Percentiles rank a stretch among this genome's conserved stretches.
Conservation (phyloP, 2,113 vertebrate genomes). For the Pygoscelis adeliae region DNA sequence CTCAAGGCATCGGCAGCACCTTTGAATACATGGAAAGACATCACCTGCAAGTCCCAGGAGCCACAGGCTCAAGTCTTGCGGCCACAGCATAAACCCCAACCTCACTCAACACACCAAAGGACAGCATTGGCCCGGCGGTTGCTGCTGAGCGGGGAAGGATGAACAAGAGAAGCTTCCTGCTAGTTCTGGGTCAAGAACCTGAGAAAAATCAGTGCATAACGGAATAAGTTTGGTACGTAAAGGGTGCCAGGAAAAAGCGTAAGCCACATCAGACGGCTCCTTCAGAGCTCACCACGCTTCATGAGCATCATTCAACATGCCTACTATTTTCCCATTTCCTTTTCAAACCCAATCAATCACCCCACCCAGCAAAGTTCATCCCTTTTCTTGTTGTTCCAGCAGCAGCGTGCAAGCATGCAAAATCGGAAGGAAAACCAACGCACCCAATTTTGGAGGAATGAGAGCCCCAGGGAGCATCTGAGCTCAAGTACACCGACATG, state of each 20-base stretch:
- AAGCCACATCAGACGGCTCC: neutral
- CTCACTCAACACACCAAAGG: neutral
- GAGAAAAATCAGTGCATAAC: neutral
- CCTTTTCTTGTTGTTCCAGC: neutral
- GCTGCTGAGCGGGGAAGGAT: neutral
- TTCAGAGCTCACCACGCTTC: neutral
- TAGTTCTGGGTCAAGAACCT: neutral
- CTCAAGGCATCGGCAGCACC: neutral
- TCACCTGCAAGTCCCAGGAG: neutral
- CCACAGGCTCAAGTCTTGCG: neutral
- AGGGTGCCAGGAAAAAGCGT: neutral
- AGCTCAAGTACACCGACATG: neutral
- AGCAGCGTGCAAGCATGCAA: neutral
- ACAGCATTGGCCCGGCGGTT: rapidly evolving
- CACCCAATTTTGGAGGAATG: neutral
- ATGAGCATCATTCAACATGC: neutral
- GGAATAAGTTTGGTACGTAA: rapidly evolving
- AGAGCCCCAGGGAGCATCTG: neutral
- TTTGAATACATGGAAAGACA: rapidly evolving
- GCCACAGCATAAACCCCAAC: neutral
- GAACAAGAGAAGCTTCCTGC: neutral
- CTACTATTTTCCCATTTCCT: neutral
- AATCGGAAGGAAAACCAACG: neutral
- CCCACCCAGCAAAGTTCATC: neutral
- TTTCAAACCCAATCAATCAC: neutral